A percentile compares a stretch with the other conserved stretches of the same genome.
Evolutionary conservation across 2,113 vertebrate genomes (phyloP).

Genomic region (Daphoenositta chrysoptera): DNA sequence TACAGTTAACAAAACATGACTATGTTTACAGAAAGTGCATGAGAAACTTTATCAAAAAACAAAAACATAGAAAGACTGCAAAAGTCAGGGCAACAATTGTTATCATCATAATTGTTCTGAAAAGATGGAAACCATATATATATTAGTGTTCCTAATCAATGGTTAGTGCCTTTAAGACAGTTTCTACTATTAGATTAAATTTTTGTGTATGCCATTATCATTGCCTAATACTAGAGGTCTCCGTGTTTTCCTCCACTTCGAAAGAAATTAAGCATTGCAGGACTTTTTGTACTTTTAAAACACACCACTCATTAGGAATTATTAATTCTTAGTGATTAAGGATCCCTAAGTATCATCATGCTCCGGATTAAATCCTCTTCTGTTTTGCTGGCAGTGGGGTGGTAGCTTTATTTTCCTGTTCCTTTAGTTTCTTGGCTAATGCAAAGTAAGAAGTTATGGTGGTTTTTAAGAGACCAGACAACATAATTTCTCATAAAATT

Average conservation of each 20-base stretch:
- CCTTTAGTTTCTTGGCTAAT: background rate
- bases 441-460: background rate
- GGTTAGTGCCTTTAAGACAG: background rate
- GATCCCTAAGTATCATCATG: background rate
- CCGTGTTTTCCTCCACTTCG: background rate
- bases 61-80: too few relatives aligned
- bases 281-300: background rate
- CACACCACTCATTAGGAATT: background rate
- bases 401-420: background rate
- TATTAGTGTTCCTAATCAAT: background rate
- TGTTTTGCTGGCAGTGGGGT: background rate
- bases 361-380: background rate
- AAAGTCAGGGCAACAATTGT: too few relatives aligned
- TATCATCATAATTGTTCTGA: too few relatives aligned
- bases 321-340: background rate
- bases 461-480: background rate
- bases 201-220: background rate
- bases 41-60: too few relatives aligned
- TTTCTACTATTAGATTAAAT: background rate
- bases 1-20: too few relatives aligned
- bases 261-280: background rate
- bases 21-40: too few relatives aligned
- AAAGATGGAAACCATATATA: fast-evolving
- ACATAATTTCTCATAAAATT: background rate
- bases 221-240: background rate